A percentile compares a stretch with the other conserved stretches of the same genome.
phyloP scores from a whole-genome alignment of 1,140 invertebrate species.

The Pygmarrhopalites habei region DNA sequence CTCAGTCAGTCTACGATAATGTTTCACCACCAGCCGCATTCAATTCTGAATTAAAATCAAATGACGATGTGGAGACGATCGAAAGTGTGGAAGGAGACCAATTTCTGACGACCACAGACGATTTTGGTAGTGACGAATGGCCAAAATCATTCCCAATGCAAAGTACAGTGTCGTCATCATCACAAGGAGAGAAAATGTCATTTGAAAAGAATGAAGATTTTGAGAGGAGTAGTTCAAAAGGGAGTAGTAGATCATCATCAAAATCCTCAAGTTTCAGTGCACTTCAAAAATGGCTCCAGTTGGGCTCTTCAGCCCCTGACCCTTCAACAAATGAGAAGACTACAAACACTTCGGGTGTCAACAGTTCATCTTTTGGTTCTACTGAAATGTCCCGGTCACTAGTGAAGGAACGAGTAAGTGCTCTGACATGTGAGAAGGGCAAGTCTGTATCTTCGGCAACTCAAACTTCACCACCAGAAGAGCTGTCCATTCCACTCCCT shows the following conservation, averaged over 20 bases:
- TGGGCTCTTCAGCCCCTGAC: conserved; percentile 18
- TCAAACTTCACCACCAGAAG: conserved; percentile 38
- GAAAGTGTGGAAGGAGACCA: background rate
- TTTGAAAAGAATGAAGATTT: background rate
- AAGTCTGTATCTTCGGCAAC: conserved; percentile 24
- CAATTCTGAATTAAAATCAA: too few relatives aligned
- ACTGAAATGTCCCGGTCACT: conserved; percentile 33
- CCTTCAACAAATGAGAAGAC: background rate
- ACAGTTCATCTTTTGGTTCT: background rate
- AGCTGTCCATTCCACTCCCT: conserved; percentile 29
- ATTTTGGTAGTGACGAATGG: background rate
- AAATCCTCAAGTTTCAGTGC: conserved; percentile 49
- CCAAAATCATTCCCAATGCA: too few relatives aligned
- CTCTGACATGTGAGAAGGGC: conserved; percentile 14
- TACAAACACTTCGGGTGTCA: background rate
- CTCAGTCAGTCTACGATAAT: conserved; percentile 31
- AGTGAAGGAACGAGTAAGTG: conserved; percentile 32
- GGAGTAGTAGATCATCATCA: background rate
- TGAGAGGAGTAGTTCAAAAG: background rate
- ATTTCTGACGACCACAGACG: background rate
- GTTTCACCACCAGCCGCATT: conserved; percentile 31
- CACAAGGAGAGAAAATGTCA: too few relatives aligned
- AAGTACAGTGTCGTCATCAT: too few relatives aligned
- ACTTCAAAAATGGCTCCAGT: conserved; percentile 59
- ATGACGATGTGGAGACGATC: conserved; percentile 11